Base-by-base conservation (phyloP, 2,113 vertebrate genomes). In the Scytalopus superciliaris region DNA sequence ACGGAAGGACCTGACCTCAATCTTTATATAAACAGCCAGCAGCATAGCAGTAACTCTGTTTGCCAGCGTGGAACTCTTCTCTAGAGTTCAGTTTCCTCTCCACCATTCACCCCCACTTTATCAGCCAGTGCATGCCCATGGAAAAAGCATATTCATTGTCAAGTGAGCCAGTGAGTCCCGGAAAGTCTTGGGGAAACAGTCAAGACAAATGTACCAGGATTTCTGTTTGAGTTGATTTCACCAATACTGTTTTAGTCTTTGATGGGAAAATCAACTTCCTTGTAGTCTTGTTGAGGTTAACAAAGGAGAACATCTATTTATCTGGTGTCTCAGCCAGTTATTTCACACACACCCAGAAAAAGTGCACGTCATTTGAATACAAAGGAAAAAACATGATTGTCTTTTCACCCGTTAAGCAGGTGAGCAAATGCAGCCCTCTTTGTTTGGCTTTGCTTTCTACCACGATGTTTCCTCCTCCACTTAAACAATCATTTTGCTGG, bases 391-490 rank as follows among this genome's bases (percentile, higher is more conserved):
- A 22, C 1, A 0, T 10, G 4, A 31, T 72, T 83, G 57, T 55
- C 40, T 66, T 82, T 40, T 84, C 31, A 25, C 67, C 27, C 39
- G 31, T 53, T 66, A 53, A 75, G n/a, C 30, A 75, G 70, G 23
- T 35, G n/a, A 25, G 5, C 42, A 73, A 93, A 90, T 4, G 6
- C n/a, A 75, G 60, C 25, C 18, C 42, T 52, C 28, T 56, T 40
- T 76, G 40, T 66, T 53, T 85, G 55, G 13, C 40, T 89, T 69
- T 69, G 35, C 53, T 92, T 92, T 85, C 74, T 94, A 42, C 50
- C 47, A 19, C 0, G 0, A 6, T 10, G 7, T 40, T 87, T 76
- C 56, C 57, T 70, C 7, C 9, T 4, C 8, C 3, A 3, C 39
- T 50, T 79, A 40, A 72, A 19, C 10, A 40, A 64, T 59, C 45